Percentiles rank a stretch among this genome's conserved stretches.
These are phyloP conservation scores for Drosophila pseudotalamancana DNA, from an alignment of 2,888 invertebrate genomes.

Conservation along the genomic window DNA sequence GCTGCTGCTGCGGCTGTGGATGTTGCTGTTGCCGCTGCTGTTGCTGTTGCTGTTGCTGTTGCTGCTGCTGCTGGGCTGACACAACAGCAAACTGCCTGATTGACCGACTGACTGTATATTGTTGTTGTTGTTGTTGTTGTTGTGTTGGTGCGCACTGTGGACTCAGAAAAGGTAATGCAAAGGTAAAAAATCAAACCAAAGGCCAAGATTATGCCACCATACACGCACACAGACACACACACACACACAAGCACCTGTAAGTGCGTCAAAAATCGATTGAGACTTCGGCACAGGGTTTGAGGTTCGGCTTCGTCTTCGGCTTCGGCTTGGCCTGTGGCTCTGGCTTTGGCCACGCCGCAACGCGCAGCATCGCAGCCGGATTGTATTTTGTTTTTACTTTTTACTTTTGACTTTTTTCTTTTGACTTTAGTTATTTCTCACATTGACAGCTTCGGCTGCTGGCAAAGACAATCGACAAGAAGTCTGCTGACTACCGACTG, in stretches of 20 bases:
- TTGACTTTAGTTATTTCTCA: neutral
- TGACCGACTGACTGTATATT: constrained; percentile 58
- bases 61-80: constrained; percentile 44
- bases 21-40: constrained; percentile 16
- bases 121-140: constrained; percentile 33
- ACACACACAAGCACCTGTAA: constrained; percentile 51
- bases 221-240: constrained; percentile 26
- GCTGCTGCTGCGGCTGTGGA: constrained; percentile 18
- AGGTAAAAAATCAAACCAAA: constrained; percentile 59
- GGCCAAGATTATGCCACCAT: constrained; percentile 77
- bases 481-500: constrained; percentile 49
- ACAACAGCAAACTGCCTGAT: constrained; percentile 51
- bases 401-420: neutral
- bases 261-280: constrained; percentile 36
- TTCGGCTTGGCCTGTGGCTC: constrained; percentile 18
- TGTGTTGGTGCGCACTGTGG: constrained; percentile 40
- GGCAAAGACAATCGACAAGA: constrained; percentile 38
- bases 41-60: constrained; percentile 15
- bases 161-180: constrained; percentile 46
- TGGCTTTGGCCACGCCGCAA: constrained; percentile 5
- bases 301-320: constrained; percentile 26
- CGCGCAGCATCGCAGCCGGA: constrained; percentile 39
- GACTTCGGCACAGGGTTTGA: constrained; percentile 33
- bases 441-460: constrained; percentile 5
- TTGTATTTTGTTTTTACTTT: constrained; percentile 14